Base-by-base conservation (phyloP, 2,888 invertebrate genomes). In the Hesperia comma region DNA sequence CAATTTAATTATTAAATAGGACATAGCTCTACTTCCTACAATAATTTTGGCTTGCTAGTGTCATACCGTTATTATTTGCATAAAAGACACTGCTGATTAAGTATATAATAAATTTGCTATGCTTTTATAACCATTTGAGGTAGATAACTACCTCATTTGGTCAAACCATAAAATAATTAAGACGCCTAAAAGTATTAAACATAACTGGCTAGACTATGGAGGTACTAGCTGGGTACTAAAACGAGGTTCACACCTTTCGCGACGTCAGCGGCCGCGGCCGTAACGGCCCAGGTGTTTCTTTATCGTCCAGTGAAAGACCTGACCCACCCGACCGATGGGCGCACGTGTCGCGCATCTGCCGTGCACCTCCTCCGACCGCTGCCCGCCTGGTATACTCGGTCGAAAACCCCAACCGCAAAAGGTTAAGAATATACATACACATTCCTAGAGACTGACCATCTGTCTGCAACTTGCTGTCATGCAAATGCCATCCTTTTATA, bases 311-410 rank as follows among this genome's bases (percentile, higher is more conserved):
- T 21, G 53, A 64, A 40, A 41, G 66, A 61, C 73, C 72, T 71
- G 72, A 75, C 71, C 74, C 72, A 72, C 70, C 69, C 70, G 71
- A 71, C 69, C 70, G 71, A 71, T 69, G 53, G 53, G 53, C 75
- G 84, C 87, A 84, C 90, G 88, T 85, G 90, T 80, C 55, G 32
- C 74, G 75, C 88, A 89, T 87, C 90, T 90, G 90, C 84, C 66
- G 43, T 74, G 72, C 70, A 69, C 55, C 70, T 69, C 71, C 46
- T 63, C 66, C 43, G 63, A 70, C 71, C 69, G 56, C 70, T 74
- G 73, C 67, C 71, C 75, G 74, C 75, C 75, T 75, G 75, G 74
- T 76, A 72, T 70, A 66, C 69, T 69, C 63, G 60, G 55, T 64
- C 68, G 69, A 62, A 55, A 61, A 60, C 58, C 55, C 14, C 58